phyloP scores from a whole-genome alignment of 2,888 invertebrate species.

The Lasioglossum marginatum region DNA sequence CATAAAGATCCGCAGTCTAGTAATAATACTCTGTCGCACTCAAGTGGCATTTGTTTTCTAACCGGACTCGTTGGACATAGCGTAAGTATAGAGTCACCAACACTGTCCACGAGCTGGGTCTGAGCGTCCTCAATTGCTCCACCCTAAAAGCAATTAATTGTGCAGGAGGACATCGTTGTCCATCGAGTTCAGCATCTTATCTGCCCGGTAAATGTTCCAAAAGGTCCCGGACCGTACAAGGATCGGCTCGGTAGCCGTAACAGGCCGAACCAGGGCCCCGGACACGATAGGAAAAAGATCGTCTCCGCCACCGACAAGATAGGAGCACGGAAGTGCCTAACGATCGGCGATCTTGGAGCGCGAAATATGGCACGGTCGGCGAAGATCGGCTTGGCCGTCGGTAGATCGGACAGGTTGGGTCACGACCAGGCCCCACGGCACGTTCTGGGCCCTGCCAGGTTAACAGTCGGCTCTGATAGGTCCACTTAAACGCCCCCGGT shows the following conservation, averaged over 20 bases:
- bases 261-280: background rate
- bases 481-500: conserved; percentile 73
- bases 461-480: conserved; percentile 73
- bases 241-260: conserved; percentile 39
- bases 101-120: background rate
- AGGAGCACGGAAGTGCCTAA: conserved; percentile 72
- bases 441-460: conserved; percentile 63
- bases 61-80: background rate
- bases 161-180: background rate
- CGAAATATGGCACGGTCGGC: conserved; percentile 73
- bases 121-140: background rate
- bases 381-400: conserved; percentile 65
- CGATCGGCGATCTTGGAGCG: conserved; percentile 74
- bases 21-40: no score
- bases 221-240: background rate
- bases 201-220: background rate
- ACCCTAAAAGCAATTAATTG: background rate
- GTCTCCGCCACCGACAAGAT: conserved; percentile 37
- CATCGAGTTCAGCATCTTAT: background rate
- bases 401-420: conserved; percentile 81
- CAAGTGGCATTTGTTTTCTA: background rate
- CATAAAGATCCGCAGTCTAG: no score
- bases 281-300: conserved; percentile 35
- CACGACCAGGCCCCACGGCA: conserved; percentile 76
- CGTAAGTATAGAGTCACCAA: background rate